phyloP scores from a whole-genome alignment of 1,140 invertebrate genomes.

The Melitaea cinxia region DNA sequence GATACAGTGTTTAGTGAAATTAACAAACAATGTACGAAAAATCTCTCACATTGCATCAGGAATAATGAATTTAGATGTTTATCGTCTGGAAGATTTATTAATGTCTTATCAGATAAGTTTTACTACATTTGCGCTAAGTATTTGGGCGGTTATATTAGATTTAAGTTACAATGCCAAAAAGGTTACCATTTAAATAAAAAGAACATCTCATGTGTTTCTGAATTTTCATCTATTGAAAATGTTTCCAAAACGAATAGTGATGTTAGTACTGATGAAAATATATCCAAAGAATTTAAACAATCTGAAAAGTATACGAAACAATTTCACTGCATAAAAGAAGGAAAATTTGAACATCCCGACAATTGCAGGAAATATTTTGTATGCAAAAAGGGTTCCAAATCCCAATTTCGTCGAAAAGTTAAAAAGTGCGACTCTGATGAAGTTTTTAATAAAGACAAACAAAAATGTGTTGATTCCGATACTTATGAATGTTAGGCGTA shows the following conservation, averaged over 20 bases:
- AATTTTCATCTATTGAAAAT: constrained; percentile 34
- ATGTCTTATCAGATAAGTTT: constrained; percentile 52
- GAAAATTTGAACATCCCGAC: constrained; percentile 56
- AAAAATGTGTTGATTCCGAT: constrained; percentile 62
- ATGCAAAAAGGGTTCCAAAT: constrained; percentile 54
- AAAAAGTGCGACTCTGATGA: constrained; percentile 63
- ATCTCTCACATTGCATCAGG: constrained; percentile 69
- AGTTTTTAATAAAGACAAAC: constrained; percentile 62
- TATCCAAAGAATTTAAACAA: constrained; percentile 27
- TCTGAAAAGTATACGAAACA: constrained; percentile 20
- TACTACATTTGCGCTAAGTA: constrained; percentile 70
- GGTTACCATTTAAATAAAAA: constrained; percentile 59
- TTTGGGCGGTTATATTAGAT: constrained; percentile 50
- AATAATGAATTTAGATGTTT: constrained; percentile 64
- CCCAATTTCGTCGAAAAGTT: constrained; percentile 49
- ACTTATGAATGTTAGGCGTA: constrained; percentile 59
- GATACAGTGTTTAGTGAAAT: constrained; percentile 70
- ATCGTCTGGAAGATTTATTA: constrained; percentile 57
- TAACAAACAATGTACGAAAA: constrained; percentile 69
- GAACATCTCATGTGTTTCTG: constrained; percentile 10
- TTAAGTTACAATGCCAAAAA: constrained; percentile 63
- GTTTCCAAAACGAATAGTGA: constrained; percentile 41
- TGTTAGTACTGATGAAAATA: constrained; percentile 36
- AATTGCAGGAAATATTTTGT: constrained; percentile 66
- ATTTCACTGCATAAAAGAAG: constrained; percentile 61